Evolutionary conservation across 1,140 invertebrate species (phyloP), one percentile per base, ranked within the genome.

Genomic region (Harlomillsia oculata): DNA sequence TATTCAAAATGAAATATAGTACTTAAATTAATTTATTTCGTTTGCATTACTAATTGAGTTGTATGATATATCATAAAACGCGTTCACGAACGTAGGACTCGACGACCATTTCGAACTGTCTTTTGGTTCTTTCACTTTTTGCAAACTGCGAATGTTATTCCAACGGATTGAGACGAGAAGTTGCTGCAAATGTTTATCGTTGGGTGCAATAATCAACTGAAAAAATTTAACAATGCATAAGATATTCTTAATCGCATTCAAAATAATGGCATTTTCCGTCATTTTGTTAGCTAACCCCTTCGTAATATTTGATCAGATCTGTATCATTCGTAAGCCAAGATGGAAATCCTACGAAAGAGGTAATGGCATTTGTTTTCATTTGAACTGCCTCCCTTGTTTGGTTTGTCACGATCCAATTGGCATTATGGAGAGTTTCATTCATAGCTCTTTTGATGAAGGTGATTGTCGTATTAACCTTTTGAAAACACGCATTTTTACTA

Each of bases 351-450:
- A 43, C 21, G n/a, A 29, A 16, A 14, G 2, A 36, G 25, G n/a
- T 41, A 16, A 53, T 41, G 14, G 16, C 34, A n/a, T 23, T 30
- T 21, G 34, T 39, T 14, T 53, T 53, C 3, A 0, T 23, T 29
- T 18, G 28, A 14, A 28, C 51, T n/a, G 21, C 25, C 5, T 14
- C 21, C 32, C 21, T 5, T 9, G 49, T 59, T 45, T 52, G 16
- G 26, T 59, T 46, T 5, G n/a, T 23, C 30, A 32, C 40, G 30
- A 59, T 59, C 56, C 56, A 59, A 16, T 46, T 37, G 16, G 34
- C 23, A 2, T 50, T 23, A 8, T 29, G 11, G 13, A 37, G 9
- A 16, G 1, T 36, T 11, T 51, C 21, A 9, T 44, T 26, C 39
- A 58, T 36, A 26, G 45, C n/a, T 16, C 21, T 32, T 29, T 18